A percentile compares a stretch with the other conserved stretches of the same genome.
phyloP scores from a whole-genome alignment of 37 sponge, comb jelly and placozoan species.

The Cladorhizidae sp. region DNA sequence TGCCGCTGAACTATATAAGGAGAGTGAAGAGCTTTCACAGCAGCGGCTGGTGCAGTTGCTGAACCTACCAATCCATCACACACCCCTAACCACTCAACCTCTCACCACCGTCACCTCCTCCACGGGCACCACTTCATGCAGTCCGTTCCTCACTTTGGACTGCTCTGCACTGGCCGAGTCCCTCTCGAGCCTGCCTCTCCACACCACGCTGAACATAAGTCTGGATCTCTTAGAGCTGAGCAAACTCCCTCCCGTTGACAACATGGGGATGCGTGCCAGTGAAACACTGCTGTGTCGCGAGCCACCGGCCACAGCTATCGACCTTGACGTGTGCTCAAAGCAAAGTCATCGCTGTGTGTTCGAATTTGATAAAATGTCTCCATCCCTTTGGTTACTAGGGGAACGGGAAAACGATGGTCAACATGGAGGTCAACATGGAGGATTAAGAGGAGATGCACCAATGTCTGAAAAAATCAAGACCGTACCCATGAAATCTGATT shows the following conservation, averaged over 20 bases:
- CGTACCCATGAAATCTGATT: background rate
- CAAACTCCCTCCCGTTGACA: background rate
- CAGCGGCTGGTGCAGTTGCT: conserved; percentile 46
- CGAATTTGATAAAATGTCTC: background rate
- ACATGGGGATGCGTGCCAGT: background rate
- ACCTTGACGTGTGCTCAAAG: background rate
- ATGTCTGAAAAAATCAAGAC: background rate
- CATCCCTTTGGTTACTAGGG: background rate
- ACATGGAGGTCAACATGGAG: background rate
- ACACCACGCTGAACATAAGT: conserved; percentile 32
- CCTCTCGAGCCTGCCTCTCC: conserved; percentile 28
- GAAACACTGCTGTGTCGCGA: background rate
- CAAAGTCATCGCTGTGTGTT: background rate
- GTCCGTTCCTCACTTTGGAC: conserved; percentile 27
- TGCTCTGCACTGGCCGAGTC: conserved; percentile 25
- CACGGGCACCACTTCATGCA: background rate
- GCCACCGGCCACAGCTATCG: background rate
- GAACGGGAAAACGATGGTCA: background rate
- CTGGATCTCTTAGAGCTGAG: conserved; percentile 25
- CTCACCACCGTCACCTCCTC: background rate
- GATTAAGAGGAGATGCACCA: background rate
- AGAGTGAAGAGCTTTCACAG: conserved; percentile 37
- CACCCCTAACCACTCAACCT: background rate
- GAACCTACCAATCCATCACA: conserved; percentile 32
- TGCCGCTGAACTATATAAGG: background rate